Evolutionary conservation across 2,888 invertebrate species (phyloP), one percentile per base, ranked within the genome.

Genomic region (Congeria kusceri): DNA sequence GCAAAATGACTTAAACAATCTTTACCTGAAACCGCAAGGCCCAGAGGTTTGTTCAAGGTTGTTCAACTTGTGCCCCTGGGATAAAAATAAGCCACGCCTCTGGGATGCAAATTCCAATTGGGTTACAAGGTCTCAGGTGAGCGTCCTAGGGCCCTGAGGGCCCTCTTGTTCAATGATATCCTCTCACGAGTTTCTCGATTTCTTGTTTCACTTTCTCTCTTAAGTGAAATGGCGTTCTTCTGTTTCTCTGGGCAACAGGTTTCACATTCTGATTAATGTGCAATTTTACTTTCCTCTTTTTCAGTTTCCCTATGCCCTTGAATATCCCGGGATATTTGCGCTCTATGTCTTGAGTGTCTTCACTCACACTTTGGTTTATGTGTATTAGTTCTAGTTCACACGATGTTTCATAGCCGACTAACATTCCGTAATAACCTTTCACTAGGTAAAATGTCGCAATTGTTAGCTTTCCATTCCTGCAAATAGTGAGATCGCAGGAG

Each of bases 271-370:
- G 49, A 29, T 84, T 73, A 0, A 77, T 74, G 66, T 83, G 80
- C 57, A 83, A 39, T 18, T 75, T 75, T 1, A 82, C 65, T 74
- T 63, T 66, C 15, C 49, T 57, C 27, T 59, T 44, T 47, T 79
- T 80, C 15, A 83, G 56, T 59, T 77, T 73, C 29, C 77, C 80
- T 9, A 81, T 62, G 1, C 63, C 77, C n/a, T 49, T 73, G 46
- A 68, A 76, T 47, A 47, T 13, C 9, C 56, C 18, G 11, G 18
- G 18, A 20, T 23, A 56, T 23, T 56, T 15, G n/a, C 15, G 79
- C 62, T 69, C 75, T n/a, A 84, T 80, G 58, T 79, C 68, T 13
- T 84, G 84, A 49, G 73, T 80, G 61, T 87, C 86, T 15, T 53
- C 2, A 13, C 27, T 27, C 11, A 47, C 25, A 5, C 29, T 67